Evolutionary conservation across 2,113 vertebrate species (phyloP).

Genomic region (Tragelaphus strepsiceros): DNA sequence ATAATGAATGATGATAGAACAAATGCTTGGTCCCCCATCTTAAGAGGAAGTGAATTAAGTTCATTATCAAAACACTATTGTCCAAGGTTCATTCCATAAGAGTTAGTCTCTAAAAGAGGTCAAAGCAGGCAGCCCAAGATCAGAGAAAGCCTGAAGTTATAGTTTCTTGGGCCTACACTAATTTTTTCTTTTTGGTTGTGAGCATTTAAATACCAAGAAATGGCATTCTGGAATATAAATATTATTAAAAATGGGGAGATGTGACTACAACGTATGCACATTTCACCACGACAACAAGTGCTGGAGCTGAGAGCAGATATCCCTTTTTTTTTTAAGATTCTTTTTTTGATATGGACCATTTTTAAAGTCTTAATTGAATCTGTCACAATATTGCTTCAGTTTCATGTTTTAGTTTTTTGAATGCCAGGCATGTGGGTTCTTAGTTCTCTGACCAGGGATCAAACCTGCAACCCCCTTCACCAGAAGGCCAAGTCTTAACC

Average conservation of each 20-base stretch:
- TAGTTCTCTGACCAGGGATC: neutral
- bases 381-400: neutral
- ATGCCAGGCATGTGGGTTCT: neutral
- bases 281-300: neutral
- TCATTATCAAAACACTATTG: neutral
- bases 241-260: neutral
- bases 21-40: neutral
- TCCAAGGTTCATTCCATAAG: neutral
- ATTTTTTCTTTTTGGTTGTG: neutral
- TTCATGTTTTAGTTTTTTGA: neutral
- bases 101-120: neutral
- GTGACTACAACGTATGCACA: rapidly evolving
- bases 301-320: neutral
- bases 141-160: neutral
- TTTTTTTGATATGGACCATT: neutral
- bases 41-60: neutral
- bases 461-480: neutral
- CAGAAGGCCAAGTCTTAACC: neutral
- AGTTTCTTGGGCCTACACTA: neutral
- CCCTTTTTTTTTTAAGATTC: neutral
- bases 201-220: slow-evolving; percentile 20
- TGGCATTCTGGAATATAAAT: neutral
- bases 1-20: neutral
- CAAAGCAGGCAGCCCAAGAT: neutral
- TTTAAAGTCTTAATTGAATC: neutral